Evolutionary conservation across 2,113 vertebrate species (phyloP).

Genomic region (Brachypodius melanocephalos): DNA sequence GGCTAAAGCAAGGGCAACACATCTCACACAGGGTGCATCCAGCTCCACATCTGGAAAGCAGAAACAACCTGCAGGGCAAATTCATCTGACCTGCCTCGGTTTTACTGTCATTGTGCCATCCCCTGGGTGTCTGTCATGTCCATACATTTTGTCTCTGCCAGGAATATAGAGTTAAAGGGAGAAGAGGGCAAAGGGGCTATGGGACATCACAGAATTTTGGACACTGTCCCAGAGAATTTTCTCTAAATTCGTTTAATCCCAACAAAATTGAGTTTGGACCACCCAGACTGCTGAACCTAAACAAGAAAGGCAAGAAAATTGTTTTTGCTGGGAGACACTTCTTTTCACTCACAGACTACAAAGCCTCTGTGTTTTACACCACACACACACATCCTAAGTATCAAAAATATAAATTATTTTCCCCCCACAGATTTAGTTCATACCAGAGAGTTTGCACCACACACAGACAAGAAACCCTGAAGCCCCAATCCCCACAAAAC

Average conservation of each 20-base stretch:
- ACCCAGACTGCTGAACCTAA: background rate
- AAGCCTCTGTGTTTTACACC: background rate
- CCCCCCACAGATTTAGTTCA: background rate
- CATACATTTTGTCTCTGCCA: background rate
- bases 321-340: background rate
- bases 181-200: background rate
- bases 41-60: background rate
- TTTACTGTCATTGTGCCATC: background rate
- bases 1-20: background rate
- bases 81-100: background rate
- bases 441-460: background rate
- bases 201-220: background rate
- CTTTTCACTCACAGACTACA: background rate
- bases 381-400: background rate
- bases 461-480: background rate
- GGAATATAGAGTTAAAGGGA: accelerated
- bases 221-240: background rate
- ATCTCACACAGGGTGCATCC: background rate
- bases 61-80: background rate
- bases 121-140: background rate
- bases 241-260: background rate
- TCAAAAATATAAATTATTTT: background rate
- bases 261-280: background rate
- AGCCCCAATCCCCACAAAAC: background rate
- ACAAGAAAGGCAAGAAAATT: background rate